Conservation (phyloP, 2,888 invertebrate genomes). For the Ophioninae sp. region DNA sequence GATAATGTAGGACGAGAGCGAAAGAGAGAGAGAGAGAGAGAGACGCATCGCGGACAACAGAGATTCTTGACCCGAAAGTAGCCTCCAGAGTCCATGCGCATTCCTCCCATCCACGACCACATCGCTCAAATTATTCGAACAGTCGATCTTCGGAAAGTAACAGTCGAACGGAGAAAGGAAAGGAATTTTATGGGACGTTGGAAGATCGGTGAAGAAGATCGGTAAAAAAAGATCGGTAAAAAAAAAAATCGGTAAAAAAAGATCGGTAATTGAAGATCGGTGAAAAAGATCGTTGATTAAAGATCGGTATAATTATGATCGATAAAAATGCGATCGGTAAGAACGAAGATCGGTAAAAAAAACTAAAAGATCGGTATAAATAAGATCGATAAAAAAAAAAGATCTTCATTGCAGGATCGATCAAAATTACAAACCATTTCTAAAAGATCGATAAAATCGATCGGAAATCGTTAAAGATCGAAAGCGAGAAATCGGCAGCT, state of each 20-base stretch:
- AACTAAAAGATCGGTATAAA: too few relatives aligned
- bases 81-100: neutral
- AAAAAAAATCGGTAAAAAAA: too few relatives aligned
- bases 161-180: neutral
- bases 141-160: neutral
- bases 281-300: too few relatives aligned
- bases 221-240: neutral
- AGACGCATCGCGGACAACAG: constrained; percentile 20
- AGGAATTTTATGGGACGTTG: neutral
- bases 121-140: neutral
- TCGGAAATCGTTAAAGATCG: neutral
- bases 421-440: too few relatives aligned
- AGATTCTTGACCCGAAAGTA: constrained; percentile 30
- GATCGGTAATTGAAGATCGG: too few relatives aligned
- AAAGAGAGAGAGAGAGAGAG: neutral
- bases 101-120: neutral
- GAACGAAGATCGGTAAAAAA: too few relatives aligned
- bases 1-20: constrained; percentile 40
- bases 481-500: neutral
- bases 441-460: neutral
- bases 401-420: too few relatives aligned
- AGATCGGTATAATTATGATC: too few relatives aligned
- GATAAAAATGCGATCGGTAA: too few relatives aligned
- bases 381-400: too few relatives aligned
- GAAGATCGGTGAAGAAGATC: neutral